Evolutionary conservation across 2,888 invertebrate genomes (phyloP), one percentile per base, ranked within the genome.

Genomic region (Dioctria linearis): DNA sequence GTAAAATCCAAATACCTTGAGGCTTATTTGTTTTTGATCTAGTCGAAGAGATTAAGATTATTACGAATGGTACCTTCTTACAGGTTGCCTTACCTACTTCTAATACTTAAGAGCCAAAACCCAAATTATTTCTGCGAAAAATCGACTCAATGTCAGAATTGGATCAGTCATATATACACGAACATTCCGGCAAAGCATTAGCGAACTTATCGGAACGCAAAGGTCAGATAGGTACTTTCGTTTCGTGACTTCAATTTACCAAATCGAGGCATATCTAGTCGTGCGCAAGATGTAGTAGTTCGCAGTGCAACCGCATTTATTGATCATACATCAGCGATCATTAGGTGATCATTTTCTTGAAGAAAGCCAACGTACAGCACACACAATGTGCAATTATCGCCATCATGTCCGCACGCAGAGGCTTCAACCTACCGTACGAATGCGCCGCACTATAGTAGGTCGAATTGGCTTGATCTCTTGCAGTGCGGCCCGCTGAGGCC

Each of bases 241-340:
- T 69, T 79, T 79, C 79, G 79, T 79, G 79, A 79, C 79, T 79
- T 61, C 71, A 71, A 79, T 79, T 79, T 79, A 71, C 71, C 79
- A 71, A 79, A 79, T 79, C 71, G 51, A 63, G 71, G 25, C 75
- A 59, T 59, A 75, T 75, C 75, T 43, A 75, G 75, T 59, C 75
- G 75, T 75, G 75, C 75, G 75, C 75, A 25, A 75, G 75, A 75
- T 75, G 75, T 75, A 61, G 75, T 75, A 59, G 75, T 75, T 75
- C 75, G 61, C 71, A 39, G 71, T 54, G 71, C 25, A 71, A 51
- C 54, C 71, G 46, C 61, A 59, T 61, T 61, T 75, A 75, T 75
- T 75, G 75, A 75, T 75, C 75, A 61, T 75, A 75, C 43, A 75
- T 75, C 75, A 75, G 61, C 61, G 59, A 75, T 75, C 75, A 75